phyloP scores from a whole-genome alignment of 1,140 invertebrate genomes.

The Adelges cooleyi region DNA sequence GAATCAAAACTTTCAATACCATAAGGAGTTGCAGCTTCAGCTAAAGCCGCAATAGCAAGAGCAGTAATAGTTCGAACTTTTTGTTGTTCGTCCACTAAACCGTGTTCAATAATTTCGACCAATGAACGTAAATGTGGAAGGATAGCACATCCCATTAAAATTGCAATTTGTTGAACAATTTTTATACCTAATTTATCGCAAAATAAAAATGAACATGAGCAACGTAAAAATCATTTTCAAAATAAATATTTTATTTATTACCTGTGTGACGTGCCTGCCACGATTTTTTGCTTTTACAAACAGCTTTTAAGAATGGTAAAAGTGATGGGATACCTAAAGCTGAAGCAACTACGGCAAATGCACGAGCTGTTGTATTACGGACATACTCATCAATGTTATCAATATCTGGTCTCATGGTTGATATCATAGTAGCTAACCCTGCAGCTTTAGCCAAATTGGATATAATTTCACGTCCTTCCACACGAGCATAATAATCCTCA shows the following conservation, averaged over 20 bases:
- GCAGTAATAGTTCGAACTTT: constrained; percentile 96
- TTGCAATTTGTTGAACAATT: constrained; percentile 99
- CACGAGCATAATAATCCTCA: constrained; percentile 99
- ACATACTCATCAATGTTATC: constrained; percentile 99
- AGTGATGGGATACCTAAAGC: constrained; percentile 96
- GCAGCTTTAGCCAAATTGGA: constrained; percentile 99
- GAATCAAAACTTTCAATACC: constrained; percentile 99
- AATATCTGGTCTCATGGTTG: constrained; percentile 99
- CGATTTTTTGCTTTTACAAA: constrained; percentile 97
- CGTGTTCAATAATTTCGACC: constrained; percentile 99
- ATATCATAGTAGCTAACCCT: constrained; percentile 99
- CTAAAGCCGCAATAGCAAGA: constrained; percentile 90
- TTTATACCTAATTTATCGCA: constrained; percentile 64
- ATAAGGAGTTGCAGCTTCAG: constrained; percentile 97
- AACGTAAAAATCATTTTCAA: neutral
- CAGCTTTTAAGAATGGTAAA: constrained; percentile 96
- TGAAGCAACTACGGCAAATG: constrained; percentile 98
- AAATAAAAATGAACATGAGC: too few species aligned
- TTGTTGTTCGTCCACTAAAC: constrained; percentile 75
- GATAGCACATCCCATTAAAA: constrained; percentile 99
- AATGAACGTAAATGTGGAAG: constrained; percentile 94
- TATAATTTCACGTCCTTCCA: constrained; percentile 98
- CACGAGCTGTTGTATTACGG: constrained; percentile 95
- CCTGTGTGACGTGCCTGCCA: constrained; percentile 98
- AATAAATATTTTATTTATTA: constrained; percentile 5